Evolutionary conservation across 1,140 invertebrate species (phyloP), one percentile per base, ranked within the genome.

Genomic region (Penaeus japonicus): DNA sequence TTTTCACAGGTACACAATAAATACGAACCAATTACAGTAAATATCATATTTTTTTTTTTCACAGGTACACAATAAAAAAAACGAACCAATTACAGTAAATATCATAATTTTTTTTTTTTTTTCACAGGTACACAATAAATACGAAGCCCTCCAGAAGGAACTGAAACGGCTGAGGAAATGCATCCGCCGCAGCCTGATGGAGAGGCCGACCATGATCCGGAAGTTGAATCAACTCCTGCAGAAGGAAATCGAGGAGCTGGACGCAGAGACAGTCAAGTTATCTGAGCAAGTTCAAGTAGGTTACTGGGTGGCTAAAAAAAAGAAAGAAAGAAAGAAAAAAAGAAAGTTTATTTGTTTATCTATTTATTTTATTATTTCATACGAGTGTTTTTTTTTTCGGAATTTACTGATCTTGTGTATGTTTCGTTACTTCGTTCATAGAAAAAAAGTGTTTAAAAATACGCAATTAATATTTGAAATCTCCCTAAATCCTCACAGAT

Each of bases 131-230:
- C 89, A 90, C 39, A 89, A 87, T 47, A 90, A 90, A 54, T 90
- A 90, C 82, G 90, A 90, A 18, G 88, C 82, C 22, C 85, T 90
- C 30, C 85, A 87, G 80, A 90, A 90, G 82, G 89, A 90, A 55
- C 79, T 89, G 65, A 87, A 88, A 59, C 55, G 90, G 3, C 82
- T 90, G 47, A 39, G 85, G 17, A 90, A 89, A 78, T 85, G 85
- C 35, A 27, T 90, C 22, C 85, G 83, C 1, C 73, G 90, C 18
- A 88, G 88, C 54, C 75, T 88, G 15, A 89, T 89, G 81, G 90
- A 90, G 62, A 59, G 89, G 15, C 90, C 90, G 12, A 57, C 85
- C 10, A 77, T 84, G 20, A 57, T 90, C 35, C 77, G 80, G 2
- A 90, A 90, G 47, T 47, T 90, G 73, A 82, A 85, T 24, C 84